Evolutionary conservation across 23 tunicate genomes (phyloP).

Genomic region (Halocynthia aurantium): DNA sequence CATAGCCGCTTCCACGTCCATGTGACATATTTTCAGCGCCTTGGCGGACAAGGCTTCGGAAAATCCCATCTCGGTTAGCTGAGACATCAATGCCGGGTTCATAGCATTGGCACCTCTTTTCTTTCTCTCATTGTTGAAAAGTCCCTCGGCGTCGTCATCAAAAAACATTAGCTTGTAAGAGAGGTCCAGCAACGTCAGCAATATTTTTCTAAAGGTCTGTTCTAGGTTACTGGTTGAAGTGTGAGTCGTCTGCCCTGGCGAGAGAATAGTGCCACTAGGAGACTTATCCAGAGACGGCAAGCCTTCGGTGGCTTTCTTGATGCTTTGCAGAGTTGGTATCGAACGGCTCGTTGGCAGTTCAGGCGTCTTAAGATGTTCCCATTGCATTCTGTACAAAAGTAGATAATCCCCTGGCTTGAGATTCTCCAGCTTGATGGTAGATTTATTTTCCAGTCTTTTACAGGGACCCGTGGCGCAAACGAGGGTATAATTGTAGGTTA

Average conservation of each 20-base stretch:
- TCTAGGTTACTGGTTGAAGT: slow-evolving; percentile 51
- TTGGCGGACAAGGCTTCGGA: slow-evolving; percentile 44
- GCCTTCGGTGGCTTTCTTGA: slow-evolving; percentile 69
- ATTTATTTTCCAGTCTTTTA: slow-evolving; percentile 35
- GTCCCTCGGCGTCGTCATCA: slow-evolving; percentile 36
- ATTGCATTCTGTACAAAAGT: slow-evolving; percentile 39
- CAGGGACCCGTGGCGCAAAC: slow-evolving; percentile 27
- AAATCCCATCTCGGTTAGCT: slow-evolving; percentile 75
- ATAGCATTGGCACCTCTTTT: background rate
- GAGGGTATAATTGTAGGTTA: slow-evolving; percentile 28
- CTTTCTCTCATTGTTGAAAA: background rate
- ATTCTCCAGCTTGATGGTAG: slow-evolving; percentile 56
- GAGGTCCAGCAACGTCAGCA: slow-evolving; percentile 79
- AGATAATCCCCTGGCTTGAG: slow-evolving; percentile 38
- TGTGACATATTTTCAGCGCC: slow-evolving; percentile 36
- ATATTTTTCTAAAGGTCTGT: slow-evolving; percentile 77
- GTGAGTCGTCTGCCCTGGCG: background rate
- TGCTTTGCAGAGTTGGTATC: slow-evolving; percentile 43
- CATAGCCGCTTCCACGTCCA: slow-evolving; percentile 54
- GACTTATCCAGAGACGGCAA: slow-evolving; percentile 21
- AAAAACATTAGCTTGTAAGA: slow-evolving; percentile 89
- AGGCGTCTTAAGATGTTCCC: slow-evolving; percentile 29
- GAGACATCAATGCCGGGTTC: slow-evolving; percentile 14
- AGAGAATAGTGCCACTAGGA: background rate
- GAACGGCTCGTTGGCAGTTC: slow-evolving; percentile 38